Percentiles rank a stretch among this genome's conserved stretches.
These are phyloP conservation scores for Caenorhabditis sp. DNA, from an alignment of 2,888 invertebrate genomes.

Conservation along the genomic window DNA sequence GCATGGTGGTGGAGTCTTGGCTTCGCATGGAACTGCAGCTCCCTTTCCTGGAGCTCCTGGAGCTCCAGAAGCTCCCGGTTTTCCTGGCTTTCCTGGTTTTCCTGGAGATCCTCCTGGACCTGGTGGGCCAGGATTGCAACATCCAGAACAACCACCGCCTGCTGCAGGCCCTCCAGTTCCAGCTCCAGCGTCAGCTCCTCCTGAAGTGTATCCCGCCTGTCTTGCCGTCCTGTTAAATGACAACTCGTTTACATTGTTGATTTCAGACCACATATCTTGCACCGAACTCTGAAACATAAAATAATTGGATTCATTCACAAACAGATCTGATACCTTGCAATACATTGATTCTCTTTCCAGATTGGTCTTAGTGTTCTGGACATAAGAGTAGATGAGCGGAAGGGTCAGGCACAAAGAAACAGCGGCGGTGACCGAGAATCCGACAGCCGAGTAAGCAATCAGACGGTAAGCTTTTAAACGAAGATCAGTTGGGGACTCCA, in stretches of 20 bases:
- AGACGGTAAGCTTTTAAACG: conserved; percentile 47
- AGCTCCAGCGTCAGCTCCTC: conserved; percentile 25
- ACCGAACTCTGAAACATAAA: conserved; percentile 34
- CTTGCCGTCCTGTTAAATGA: conserved; percentile 51
- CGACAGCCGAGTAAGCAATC: conserved; percentile 56
- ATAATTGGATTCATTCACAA: not conserved
- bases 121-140: conserved; percentile 51
- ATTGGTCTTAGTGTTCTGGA: conserved; percentile 51
- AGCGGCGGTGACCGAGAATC: conserved; percentile 46
- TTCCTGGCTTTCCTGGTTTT: conserved; percentile 48
- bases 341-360: conserved; percentile 45
- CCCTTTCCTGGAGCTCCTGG: conserved; percentile 83
- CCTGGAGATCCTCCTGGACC: conserved; percentile 44
- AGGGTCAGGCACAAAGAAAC: conserved; percentile 47
- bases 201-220: conserved; percentile 40
- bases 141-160: conserved; percentile 26
- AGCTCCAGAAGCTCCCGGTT: conserved; percentile 61
- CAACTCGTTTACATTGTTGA: conserved; percentile 24
- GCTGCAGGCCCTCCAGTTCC: conserved; percentile 17
- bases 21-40: conserved; percentile 31
- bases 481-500: conserved; percentile 56
- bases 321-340: conserved; percentile 39
- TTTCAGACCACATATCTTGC: conserved; percentile 57
- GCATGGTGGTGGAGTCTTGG: conserved; percentile 55
- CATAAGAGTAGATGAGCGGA: conserved; percentile 49